Evolutionary conservation across 2,113 vertebrate species (phyloP), one percentile per base, ranked within the genome.

Genomic region (Dicrurus megarhynchus): DNA sequence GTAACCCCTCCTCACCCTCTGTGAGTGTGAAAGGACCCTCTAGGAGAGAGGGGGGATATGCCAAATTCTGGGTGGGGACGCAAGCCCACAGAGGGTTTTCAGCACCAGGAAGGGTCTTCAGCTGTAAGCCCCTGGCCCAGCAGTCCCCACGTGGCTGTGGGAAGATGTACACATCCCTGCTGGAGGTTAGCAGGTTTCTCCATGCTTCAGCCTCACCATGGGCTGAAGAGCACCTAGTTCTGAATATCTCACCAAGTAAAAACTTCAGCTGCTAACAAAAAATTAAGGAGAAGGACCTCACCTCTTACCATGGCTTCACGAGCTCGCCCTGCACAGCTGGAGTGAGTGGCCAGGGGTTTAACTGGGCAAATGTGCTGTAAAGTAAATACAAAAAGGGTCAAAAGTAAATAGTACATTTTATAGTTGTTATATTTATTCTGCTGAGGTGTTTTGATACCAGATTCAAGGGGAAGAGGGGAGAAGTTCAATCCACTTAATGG

Each of bases 321-420:
- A 78, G 16, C 46, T 84, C 0, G 0, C 8, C 10, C 37, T 49
- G 19, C 47, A 50, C 0, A 0, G 50, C 26, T 53, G 69, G 47
- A 69, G 44, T 2, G 3, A 61, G 42, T 19, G 57, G 56, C 42
- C 55, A 41, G 37, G 22, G 69, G 49, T 70, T 82, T 52, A 65
- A 61, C 60, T 11, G 60, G 52, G 65, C 42, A 64, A 75, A 39
- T 1, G 3, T 9, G 6, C 24, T 57, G 13, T 20, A 67, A 79
- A 90, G 18, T 18, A 95, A 78, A 78, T 32, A 53, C 37, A 32
- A 35, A 68, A 44, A 59, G n/a, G 20, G 50, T 50, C 61, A 76
- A 59, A 79, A 83, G 61, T 64, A 91, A 89, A 56, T 4, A 42
- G 26, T 3, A 16, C 20, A 13, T 3, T 86, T 68, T 80, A 71